Base-by-base conservation (phyloP, 2,113 vertebrate species). In the Aramus guarauna region DNA sequence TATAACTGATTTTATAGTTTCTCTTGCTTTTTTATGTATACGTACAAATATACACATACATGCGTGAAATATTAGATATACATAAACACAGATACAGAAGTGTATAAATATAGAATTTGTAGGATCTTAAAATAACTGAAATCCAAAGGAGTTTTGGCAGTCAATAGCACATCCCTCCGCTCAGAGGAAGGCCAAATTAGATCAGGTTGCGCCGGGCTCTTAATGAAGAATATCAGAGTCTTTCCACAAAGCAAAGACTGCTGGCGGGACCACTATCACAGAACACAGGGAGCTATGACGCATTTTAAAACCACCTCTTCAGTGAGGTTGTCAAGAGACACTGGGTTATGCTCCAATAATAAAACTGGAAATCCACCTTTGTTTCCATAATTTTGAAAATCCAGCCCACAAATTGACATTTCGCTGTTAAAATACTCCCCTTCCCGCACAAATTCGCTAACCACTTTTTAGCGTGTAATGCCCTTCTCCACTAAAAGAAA, bases 1-100 rank as follows among this genome's bases (percentile, higher is more conserved):
- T 24, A n/a, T 4, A 48, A 1, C 5, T 45, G 13, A 63, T 43
- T 53, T 85, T n/a, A 12, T 29, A 29, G 6, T 39, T 60, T 41
- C 19, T 29, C 17, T 45, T n/a, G 15, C 11, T 47, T 76, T 77
- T 62, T 37, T 41, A 27, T 9, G n/a, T 27, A 36, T 16, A 62
- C 7, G 15, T 17, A 29, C 3, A 43, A 10, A 58, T 9, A 36
- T 8, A 50, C 7, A 43, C 8, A 18, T 2, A 12, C 0, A 1
- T 11, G 11, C 21, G 11, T 55, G 20, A 66, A 55, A 43, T 73
- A 55, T 18, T 41, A 68, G 13, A 34, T 18, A 85, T 6, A 53
- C 22, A 22, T 52, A 59, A 64, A 39, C 22, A 77, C 1, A 78
- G 37, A 59, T 20, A 66, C 6, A 48, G 15, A 84, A 36, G 9